Evolutionary conservation across 2,888 invertebrate genomes (phyloP), one percentile per base, ranked within the genome.

Genomic region (Stramonita haemastoma): DNA sequence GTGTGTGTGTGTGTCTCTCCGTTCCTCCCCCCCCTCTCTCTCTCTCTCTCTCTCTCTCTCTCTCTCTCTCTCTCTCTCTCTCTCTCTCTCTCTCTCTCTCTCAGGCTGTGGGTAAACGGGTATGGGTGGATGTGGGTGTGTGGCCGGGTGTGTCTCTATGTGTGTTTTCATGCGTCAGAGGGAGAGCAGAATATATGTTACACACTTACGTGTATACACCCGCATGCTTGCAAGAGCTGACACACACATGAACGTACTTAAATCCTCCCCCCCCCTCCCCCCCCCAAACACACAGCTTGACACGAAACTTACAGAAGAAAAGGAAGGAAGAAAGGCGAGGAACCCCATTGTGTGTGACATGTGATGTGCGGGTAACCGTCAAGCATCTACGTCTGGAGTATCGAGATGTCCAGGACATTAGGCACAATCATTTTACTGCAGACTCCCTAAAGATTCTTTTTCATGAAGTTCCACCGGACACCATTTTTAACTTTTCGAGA

Each of bases 1-100:
- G 11, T 22, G 11, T 22, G 32, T 81, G 26, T n/a, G 26, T 73
- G n/a, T 73, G 26, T 70, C 79, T 81, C 79, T 81, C 79, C 34
- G 34, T 81, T 34, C 34, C 79, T 81, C 79, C 34, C 34, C 34
- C 79, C 79, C 34, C 79, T 81, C 79, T 81, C 34, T 81, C 79
- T 81, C 34, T 34, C 79, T 81, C 34, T 81, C 79, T 81, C 34
- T 81, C 83, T 83, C 46, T 83, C 83, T 83, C 83, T 83, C 83
- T 83, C 77, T 77, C 77, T 77, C 77, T 77, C 77, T 77, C 77
- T 77, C 77, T 77, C 77, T 32, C 77, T 32, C 77, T 32, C 77
- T 32, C 77, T 15, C 77, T 17, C 77, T 17, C 77, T 32, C 77
- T 11, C 77, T 32, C 77, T 17, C 77, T 32, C 34, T 19, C 77